Evolutionary conservation across 2,113 vertebrate genomes (phyloP).

Genomic region (Arothron firmamentum): DNA sequence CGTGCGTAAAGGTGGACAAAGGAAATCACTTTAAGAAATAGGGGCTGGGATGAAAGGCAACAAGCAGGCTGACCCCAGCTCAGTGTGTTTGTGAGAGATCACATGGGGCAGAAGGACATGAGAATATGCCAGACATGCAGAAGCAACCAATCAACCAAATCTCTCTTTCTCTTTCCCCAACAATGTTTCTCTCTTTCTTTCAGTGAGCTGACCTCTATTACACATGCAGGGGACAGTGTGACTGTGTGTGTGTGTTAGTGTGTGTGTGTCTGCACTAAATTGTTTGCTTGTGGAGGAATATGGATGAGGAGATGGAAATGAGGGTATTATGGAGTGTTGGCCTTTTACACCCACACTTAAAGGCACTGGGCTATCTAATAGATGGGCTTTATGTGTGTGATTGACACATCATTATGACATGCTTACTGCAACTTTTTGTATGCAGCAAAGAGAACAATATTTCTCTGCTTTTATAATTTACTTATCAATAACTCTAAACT

Average conservation of each 20-base stretch:
- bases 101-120: slow-evolving; percentile 34
- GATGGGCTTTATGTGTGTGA: background rate
- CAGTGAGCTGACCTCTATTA: slow-evolving; percentile 78
- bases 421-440: background rate
- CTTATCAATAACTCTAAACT: too few relatives aligned
- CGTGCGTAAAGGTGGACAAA: slow-evolving; percentile 20
- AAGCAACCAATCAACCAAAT: slow-evolving; percentile 54
- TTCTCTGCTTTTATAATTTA: background rate
- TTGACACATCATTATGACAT: background rate
- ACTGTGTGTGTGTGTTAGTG: slow-evolving; percentile 8
- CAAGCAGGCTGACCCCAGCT: slow-evolving; percentile 25
- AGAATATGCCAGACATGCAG: slow-evolving; percentile 52
- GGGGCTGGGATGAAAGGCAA: slow-evolving; percentile 16
- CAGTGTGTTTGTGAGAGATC: slow-evolving; percentile 21
- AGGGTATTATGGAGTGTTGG: slow-evolving; percentile 62
- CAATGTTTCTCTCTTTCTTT: slow-evolving; percentile 41
- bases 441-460: too few relatives aligned
- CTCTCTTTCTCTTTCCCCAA: slow-evolving; percentile 28
- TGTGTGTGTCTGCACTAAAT: slow-evolving; percentile 16
- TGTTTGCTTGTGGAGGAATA: slow-evolving; percentile 69
- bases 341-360: slow-evolving; percentile 54
- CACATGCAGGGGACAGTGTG: slow-evolving; percentile 72
- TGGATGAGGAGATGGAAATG: slow-evolving; percentile 70
- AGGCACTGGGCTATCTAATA: background rate
- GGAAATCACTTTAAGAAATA: slow-evolving; percentile 40